phyloP scores from a whole-genome alignment of 2,113 vertebrate genomes.

The Microcebus lehilahytsara region DNA sequence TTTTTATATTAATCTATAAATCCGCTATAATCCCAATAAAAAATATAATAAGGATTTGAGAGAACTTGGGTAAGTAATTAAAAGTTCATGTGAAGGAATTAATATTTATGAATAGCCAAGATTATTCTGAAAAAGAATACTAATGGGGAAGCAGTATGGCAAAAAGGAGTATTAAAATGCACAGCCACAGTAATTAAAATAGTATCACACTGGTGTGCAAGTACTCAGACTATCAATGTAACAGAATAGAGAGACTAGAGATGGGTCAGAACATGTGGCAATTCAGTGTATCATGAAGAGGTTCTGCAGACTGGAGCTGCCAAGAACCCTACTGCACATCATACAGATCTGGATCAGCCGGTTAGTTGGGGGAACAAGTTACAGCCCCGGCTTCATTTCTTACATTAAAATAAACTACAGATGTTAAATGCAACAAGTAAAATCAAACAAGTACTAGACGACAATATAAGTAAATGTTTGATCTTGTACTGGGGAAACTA shows the following conservation, averaged over 20 bases:
- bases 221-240: neutral
- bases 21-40: neutral
- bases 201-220: neutral
- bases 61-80: neutral
- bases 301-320: neutral
- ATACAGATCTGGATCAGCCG: neutral
- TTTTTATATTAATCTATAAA: neutral
- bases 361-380: neutral
- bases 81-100: neutral
- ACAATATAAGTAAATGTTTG: neutral
- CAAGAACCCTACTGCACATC: rapidly evolving
- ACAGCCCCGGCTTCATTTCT: neutral
- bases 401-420: neutral
- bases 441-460: neutral
- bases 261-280: neutral
- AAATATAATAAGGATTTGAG: neutral
- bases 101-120: neutral
- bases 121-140: neutral
- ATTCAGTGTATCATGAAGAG: neutral
- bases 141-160: neutral
- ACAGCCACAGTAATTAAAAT: neutral
- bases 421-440: neutral
- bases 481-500: neutral
- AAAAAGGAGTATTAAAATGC: neutral
- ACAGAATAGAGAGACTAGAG: neutral